phyloP scores from a whole-genome alignment of 2,888 invertebrate genomes.

The Aphodius sticticus region DNA sequence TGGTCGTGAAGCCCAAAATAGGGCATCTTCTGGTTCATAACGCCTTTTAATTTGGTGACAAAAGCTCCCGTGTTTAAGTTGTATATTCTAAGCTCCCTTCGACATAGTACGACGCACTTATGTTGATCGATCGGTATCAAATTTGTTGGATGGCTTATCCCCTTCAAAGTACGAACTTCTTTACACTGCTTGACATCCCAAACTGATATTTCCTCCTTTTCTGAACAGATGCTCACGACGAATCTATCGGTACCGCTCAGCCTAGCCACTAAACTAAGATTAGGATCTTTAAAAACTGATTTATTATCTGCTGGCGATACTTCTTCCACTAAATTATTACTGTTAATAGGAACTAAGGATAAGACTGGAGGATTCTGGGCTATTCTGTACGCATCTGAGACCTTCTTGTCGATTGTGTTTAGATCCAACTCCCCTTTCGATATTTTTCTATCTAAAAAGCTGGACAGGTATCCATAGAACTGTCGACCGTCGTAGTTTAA shows the following conservation, averaged over 20 bases:
- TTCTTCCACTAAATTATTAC: constrained; percentile 43
- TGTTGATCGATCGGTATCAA: constrained; percentile 79
- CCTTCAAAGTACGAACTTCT: constrained; percentile 73
- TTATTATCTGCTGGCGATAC: constrained; percentile 41
- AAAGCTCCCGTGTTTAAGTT: constrained; percentile 80
- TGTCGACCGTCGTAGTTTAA: constrained; percentile 84
- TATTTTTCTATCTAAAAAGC: constrained; percentile 59
- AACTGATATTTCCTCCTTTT: constrained; percentile 79
- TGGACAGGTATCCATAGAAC: constrained; percentile 76
- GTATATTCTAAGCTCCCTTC: constrained; percentile 81
- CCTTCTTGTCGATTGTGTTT: constrained; percentile 46
- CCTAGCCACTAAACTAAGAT: constrained; percentile 69
- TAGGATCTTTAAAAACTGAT: constrained; percentile 53
- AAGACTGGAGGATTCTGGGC: constrained; percentile 67
- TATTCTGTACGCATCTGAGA: constrained; percentile 60
- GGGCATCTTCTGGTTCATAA: constrained; percentile 94
- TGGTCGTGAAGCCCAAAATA: constrained; percentile 85
- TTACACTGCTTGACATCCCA: constrained; percentile 78
- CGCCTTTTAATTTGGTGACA: constrained; percentile 79
- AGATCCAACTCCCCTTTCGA: constrained; percentile 52
- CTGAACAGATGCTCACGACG: constrained; percentile 78
- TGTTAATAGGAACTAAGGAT: constrained; percentile 68
- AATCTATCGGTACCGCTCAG: constrained; percentile 74
- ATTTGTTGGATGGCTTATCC: constrained; percentile 80
- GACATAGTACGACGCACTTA: constrained; percentile 81